phyloP scores from a whole-genome alignment of 2,888 invertebrate genomes.

The Anthrax anthrax region DNA sequence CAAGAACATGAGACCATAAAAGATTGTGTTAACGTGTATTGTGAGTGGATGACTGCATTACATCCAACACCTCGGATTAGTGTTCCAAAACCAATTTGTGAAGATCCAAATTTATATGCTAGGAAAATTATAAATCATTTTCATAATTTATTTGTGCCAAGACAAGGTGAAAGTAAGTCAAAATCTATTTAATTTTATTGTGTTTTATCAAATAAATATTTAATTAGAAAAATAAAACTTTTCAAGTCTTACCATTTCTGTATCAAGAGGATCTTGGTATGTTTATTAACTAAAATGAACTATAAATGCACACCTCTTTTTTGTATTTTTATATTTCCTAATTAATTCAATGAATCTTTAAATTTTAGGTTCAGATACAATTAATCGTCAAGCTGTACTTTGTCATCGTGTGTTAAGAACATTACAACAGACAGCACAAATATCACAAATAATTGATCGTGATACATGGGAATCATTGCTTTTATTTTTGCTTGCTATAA shows the following conservation, averaged over 20 bases:
- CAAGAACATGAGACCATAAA: conserved; percentile 87
- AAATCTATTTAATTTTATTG: not conserved
- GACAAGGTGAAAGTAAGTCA: conserved; percentile 77
- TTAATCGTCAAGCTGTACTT: conserved; percentile 83
- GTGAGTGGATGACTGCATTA: conserved; percentile 88
- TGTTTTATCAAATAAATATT: not conserved
- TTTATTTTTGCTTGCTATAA: conserved; percentile 76
- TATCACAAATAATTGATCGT: conserved; percentile 58
- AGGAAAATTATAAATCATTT: conserved; percentile 83
- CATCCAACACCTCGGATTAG: conserved; percentile 71
- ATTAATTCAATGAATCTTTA: too few species aligned
- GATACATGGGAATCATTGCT: conserved; percentile 86
- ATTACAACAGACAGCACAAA: conserved; percentile 64
- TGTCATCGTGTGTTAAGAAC: conserved; percentile 83
- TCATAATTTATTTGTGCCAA: conserved; percentile 85
- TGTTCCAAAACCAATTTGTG: conserved; percentile 76
- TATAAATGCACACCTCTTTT: not conserved
- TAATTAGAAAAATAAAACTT: conserved; percentile 9
- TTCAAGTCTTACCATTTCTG: conserved; percentile 77
- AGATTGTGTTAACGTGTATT: conserved; percentile 92
- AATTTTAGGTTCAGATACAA: conserved; percentile 66
- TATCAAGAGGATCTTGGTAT: conserved; percentile 79
- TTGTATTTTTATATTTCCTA: too few species aligned
- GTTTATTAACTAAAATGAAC: conserved; percentile 12
- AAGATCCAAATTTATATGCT: conserved; percentile 81